Conservation (phyloP, 2,113 vertebrate genomes). For the Psittacus erithacus region DNA sequence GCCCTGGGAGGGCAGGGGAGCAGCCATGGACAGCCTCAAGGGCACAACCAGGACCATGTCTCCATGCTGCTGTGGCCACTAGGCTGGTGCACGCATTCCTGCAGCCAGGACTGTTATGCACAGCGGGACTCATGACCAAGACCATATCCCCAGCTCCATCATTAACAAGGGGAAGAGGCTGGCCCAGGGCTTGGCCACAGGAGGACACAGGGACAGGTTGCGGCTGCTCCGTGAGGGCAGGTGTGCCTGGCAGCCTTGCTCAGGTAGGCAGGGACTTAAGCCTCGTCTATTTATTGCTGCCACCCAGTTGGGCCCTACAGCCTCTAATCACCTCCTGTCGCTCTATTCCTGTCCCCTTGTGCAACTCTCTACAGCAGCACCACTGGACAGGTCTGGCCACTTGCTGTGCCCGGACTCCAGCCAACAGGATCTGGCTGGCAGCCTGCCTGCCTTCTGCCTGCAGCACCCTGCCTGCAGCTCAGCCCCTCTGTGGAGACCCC, state of each 20-base stretch:
- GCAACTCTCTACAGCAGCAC: not conserved
- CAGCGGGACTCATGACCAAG: fast-evolving
- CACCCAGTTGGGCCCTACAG: not conserved
- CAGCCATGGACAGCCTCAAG: not conserved
- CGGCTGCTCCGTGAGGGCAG: fast-evolving
- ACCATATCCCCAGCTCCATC: not conserved
- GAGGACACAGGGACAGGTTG: not conserved
- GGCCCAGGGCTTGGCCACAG: not conserved
- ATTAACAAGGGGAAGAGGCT: not conserved
- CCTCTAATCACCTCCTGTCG: conserved; percentile 29
- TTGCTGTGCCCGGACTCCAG: not conserved
- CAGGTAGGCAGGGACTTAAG: conserved; percentile 44
- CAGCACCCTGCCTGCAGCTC: not conserved
- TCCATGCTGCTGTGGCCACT: fast-evolving
- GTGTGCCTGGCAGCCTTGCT: not conserved
- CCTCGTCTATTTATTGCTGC: conserved; percentile 26
- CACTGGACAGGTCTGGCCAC: conserved; percentile 14
- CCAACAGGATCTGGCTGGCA: conserved; percentile 22
- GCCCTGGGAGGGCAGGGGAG: not conserved
- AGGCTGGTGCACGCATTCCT: fast-evolving
- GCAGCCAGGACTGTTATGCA: not conserved
- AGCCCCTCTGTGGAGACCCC: not conserved
- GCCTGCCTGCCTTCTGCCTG: not conserved
- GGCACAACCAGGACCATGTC: not conserved
- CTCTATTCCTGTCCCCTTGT: conserved; percentile 52